Percentiles rank a stretch among this genome's conserved stretches.
phyloP scores from a whole-genome alignment of 2,888 invertebrate species.

The Napeogenes inachia region DNA sequence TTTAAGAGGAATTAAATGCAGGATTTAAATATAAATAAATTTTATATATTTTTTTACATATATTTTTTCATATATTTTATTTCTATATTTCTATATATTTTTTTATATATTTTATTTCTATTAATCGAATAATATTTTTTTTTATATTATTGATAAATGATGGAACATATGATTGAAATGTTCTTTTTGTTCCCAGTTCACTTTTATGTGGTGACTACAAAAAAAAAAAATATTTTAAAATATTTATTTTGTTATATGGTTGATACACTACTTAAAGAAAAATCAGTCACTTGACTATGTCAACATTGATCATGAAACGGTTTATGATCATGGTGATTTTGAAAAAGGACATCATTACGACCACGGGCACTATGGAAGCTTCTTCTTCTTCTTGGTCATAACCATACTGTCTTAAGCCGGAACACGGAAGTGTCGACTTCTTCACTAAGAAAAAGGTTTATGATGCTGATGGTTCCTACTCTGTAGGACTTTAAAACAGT shows the following conservation, averaged over 20 bases:
- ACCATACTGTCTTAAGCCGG: slow-evolving; percentile 33
- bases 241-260: slow-evolving; percentile 60
- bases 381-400: too few species aligned
- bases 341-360: slow-evolving; percentile 17
- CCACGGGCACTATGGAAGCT: slow-evolving; percentile 27
- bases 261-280: slow-evolving; percentile 61
- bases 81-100: too few species aligned
- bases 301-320: slow-evolving; percentile 47
- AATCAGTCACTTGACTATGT: slow-evolving; percentile 42
- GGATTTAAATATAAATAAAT: too few species aligned
- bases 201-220: slow-evolving; percentile 64
- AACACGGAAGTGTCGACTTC: slow-evolving; percentile 27
- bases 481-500: slow-evolving; percentile 36
- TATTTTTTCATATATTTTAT: too few species aligned
- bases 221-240: slow-evolving; percentile 63
- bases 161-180: neutral
- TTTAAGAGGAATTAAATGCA: too few species aligned
- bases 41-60: too few species aligned
- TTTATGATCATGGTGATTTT: neutral
- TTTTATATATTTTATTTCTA: too few species aligned
- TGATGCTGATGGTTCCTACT: slow-evolving; percentile 66
- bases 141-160: neutral
- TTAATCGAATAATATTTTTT: too few species aligned
- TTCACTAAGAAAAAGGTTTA: slow-evolving; percentile 39
- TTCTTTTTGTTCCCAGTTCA: slow-evolving; percentile 57